Base-by-base conservation (phyloP, 2,797 vertebrate genomes). In the Natrix natrix region DNA sequence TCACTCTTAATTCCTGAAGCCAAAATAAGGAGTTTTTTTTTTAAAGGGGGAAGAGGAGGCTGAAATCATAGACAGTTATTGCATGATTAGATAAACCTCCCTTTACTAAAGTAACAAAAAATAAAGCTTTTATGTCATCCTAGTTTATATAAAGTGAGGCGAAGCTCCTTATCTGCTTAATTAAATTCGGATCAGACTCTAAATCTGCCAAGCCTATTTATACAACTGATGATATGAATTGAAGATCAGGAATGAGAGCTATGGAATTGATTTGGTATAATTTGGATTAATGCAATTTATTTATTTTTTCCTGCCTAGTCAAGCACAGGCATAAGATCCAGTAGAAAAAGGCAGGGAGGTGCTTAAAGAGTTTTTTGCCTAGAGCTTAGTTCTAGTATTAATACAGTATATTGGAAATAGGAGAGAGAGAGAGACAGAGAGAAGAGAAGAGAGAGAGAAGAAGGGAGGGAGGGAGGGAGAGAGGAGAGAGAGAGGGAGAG, bases 401-500 rank as follows among this genome's bases (percentile, higher is more conserved):
- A 83, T 48, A 83, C 8, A 24, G 74, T 5, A 48, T 48, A 8
- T 24, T 24, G 74, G 37, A 83, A 78, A 74, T 7, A 74, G 32
- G 2, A 37, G n/a, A 66, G 4, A 56, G 17, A 37, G 16, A 37
- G 14, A 1, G 56, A 16, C 14, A 57, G 4, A 16, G 14, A 57
- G 4, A 16, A 14, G 4, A 5, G 16, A 1, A 17, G 14, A 0
- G 14, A 56, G 3, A 2, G 13, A 4, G 56, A 0, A 3, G 16
- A 4, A 16, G 56, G 5, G 14, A 17, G 14, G 4, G 4, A 57
- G 4, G 3, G 56, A 4, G 4, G 3, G 56, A 0, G 0, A 5
- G 56, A 12, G 54, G 10, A 17, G 0, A 17, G 4, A 56, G 0
- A 56, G 0, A 14, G 4, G 3, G 56, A 0, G 0, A 5, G 56